Percentiles rank a stretch among this genome's conserved stretches.
phyloP scores from a whole-genome alignment of 2,113 vertebrate genomes.

The Tachuris rubrigastra region DNA sequence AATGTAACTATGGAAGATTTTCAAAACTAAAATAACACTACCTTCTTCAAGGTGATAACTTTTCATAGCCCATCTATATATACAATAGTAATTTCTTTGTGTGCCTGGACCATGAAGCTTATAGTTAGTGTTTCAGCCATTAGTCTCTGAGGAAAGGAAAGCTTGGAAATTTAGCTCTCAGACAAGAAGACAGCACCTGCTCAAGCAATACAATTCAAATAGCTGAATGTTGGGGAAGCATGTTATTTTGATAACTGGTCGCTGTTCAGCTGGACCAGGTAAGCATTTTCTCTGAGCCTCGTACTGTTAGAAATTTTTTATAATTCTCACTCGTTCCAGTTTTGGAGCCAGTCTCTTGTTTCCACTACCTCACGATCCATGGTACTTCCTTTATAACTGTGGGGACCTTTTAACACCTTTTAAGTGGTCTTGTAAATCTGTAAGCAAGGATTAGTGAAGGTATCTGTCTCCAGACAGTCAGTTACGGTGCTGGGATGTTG shows the following conservation, averaged over 20 bases:
- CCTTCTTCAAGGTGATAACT: background rate
- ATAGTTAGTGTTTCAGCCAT: background rate
- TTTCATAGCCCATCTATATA: background rate
- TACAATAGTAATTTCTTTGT: background rate
- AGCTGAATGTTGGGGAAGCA: background rate
- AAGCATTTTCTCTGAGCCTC: background rate
- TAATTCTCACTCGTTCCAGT: background rate
- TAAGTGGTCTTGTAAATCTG: background rate
- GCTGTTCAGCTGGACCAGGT: background rate
- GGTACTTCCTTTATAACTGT: constrained; percentile 39
- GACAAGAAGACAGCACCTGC: background rate
- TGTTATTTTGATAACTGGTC: background rate
- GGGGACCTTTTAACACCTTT: background rate
- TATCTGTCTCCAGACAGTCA: background rate
- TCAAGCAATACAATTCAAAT: background rate
- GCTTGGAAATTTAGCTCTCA: background rate
- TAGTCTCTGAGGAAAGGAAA: background rate
- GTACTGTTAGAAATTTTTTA: background rate
- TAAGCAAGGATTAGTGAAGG: background rate
- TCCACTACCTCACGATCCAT: background rate
- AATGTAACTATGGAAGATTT: background rate
- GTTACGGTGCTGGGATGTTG: background rate
- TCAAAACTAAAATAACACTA: background rate
- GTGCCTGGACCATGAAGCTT: background rate
- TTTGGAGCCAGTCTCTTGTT: background rate